These are phyloP conservation scores for Chymomyza procnemis DNA, from an alignment of 2,888 invertebrate genomes.

Conservation along the genomic window DNA sequence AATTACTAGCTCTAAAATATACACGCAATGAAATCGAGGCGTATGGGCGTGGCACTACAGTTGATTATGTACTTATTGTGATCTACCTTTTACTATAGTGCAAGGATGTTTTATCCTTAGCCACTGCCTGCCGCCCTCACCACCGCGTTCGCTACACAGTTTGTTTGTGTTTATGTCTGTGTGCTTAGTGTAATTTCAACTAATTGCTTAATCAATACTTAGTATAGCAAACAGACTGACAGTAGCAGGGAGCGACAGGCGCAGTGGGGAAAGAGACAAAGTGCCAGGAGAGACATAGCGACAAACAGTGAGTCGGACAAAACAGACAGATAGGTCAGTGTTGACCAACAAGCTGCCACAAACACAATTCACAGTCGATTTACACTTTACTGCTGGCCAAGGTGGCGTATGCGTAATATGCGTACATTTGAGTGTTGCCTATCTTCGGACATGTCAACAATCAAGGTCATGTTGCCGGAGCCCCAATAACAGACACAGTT, in stretches of 20 bases:
- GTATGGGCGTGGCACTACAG: not conserved
- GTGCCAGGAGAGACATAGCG: too few relatives aligned
- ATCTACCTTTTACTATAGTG: not conserved
- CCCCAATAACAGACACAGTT: not conserved
- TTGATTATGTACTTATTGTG: not conserved
- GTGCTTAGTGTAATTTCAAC: conserved; percentile 51
- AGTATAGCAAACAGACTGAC: not conserved
- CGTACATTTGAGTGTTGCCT: not conserved
- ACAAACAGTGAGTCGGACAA: too few relatives aligned
- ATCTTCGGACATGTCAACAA: not conserved
- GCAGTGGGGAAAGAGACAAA: too few relatives aligned
- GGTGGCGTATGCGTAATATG: not conserved
- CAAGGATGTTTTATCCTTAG: not conserved
- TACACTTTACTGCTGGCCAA: not conserved
- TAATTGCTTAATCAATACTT: conserved; percentile 67
- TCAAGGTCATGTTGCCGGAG: not conserved
- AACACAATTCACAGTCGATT: not conserved
- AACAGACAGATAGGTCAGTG: not conserved
- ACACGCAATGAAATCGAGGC: not conserved
- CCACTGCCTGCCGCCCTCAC: too few relatives aligned
- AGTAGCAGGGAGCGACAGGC: not conserved
- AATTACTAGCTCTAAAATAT: not conserved
- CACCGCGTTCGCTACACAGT: too few relatives aligned
- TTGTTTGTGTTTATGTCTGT: conserved; percentile 16
- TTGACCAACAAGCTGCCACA: not conserved